A percentile compares a stretch with the other conserved stretches of the same genome.
Conservation (phyloP, 2,113 vertebrate species). For the Abramis brama region DNA sequence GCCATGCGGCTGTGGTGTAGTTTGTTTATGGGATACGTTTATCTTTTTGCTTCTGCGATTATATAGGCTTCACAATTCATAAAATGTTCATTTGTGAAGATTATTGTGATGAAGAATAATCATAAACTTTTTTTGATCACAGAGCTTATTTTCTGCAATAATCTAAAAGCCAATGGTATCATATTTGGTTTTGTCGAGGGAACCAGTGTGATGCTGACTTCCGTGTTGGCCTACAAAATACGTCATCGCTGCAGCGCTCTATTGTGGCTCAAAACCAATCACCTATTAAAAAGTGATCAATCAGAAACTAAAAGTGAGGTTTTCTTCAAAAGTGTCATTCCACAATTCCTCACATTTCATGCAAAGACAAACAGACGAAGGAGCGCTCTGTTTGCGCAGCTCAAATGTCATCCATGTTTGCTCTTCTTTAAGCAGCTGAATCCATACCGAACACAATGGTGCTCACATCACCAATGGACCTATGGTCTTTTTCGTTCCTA, state of each 20-base stretch:
- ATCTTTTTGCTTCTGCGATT: too few species aligned
- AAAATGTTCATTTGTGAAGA: neutral
- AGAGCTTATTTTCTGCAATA: neutral
- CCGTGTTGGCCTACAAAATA: neutral
- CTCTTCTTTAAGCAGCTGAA: conserved; percentile 39
- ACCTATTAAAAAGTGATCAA: conserved; percentile 5
- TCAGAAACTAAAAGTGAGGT: neutral
- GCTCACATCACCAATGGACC: neutral
- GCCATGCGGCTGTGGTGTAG: too few species aligned
- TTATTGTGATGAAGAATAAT: neutral
- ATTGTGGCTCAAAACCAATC: neutral
- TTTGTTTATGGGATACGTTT: too few species aligned
- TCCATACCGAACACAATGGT: conserved; percentile 44
- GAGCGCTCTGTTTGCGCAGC: conserved; percentile 42
- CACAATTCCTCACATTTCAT: conserved; percentile 4
- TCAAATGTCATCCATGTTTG: conserved; percentile 50
- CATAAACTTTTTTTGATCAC: neutral
- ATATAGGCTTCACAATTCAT: neutral
- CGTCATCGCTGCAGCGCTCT: neutral
- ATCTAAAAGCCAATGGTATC: too few species aligned
- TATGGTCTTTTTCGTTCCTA: neutral
- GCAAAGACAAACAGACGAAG: neutral
- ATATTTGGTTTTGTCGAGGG: neutral
- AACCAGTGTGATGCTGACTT: neutral
- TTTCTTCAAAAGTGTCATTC: neutral